Conservation (phyloP, 2,113 vertebrate species). For the Urocolius indicus region DNA sequence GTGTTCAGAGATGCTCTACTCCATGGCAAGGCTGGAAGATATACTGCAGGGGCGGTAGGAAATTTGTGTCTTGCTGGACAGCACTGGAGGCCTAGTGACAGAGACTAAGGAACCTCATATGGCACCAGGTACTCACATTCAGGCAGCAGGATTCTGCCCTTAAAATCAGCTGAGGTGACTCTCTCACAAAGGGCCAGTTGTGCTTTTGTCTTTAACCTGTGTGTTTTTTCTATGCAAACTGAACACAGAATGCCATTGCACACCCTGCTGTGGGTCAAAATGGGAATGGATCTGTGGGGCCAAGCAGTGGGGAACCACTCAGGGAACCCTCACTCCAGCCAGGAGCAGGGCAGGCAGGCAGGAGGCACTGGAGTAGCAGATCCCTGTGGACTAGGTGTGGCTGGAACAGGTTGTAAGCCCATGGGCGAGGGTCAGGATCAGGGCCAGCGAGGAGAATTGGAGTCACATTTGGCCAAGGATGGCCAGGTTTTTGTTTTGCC, state of each 20-base stretch:
- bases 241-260: background rate
- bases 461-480: fast-evolving
- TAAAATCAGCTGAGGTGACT: background rate
- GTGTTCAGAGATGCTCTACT: background rate
- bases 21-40: background rate
- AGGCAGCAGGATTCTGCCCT: background rate
- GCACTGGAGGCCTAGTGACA: background rate
- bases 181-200: background rate
- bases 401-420: background rate
- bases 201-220: background rate
- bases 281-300: background rate
- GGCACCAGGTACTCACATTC: background rate
- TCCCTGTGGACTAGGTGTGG: background rate
- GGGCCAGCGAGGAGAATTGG: background rate
- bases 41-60: background rate
- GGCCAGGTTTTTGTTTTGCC: background rate
- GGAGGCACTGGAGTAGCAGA: background rate
- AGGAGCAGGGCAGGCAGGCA: background rate
- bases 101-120: background rate
- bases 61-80: background rate
- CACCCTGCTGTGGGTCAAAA: background rate
- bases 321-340: background rate
- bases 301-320: background rate
- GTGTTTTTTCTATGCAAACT: background rate
- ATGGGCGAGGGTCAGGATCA: background rate